phyloP scores from a whole-genome alignment of 2,888 invertebrate species.

The Pycnomerus fuliginosus region DNA sequence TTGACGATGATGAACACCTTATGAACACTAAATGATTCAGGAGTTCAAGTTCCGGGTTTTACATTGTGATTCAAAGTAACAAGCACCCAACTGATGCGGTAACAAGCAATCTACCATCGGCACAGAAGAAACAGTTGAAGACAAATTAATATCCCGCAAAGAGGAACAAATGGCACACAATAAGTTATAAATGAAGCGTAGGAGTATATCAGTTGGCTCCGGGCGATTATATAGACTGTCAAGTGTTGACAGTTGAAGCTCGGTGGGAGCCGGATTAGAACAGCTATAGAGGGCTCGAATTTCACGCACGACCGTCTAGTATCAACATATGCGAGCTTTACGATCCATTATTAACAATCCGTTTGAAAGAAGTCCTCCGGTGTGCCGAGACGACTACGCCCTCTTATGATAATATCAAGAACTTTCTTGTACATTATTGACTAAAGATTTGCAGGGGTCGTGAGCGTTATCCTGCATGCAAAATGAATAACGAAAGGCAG shows the following conservation, averaged over 20 bases:
- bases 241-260: constrained; percentile 43
- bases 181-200: constrained; percentile 39
- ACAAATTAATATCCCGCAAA: constrained; percentile 33
- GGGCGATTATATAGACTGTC: constrained; percentile 43
- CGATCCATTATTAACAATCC: constrained; percentile 13
- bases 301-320: constrained; percentile 29
- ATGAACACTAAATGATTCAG: too few relatives aligned
- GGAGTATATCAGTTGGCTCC: constrained; percentile 37
- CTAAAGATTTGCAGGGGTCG: constrained; percentile 7
- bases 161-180: constrained; percentile 39
- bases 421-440: constrained; percentile 14
- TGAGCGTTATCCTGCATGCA: constrained; percentile 5
- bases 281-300: constrained; percentile 32
- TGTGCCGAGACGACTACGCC: too few relatives aligned
- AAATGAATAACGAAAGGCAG: constrained; percentile 1
- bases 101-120: too few relatives aligned
- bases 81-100: too few relatives aligned
- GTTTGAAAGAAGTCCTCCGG: constrained; percentile 5
- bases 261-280: constrained; percentile 39
- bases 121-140: too few relatives aligned
- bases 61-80: too few relatives aligned
- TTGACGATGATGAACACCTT: too few relatives aligned
- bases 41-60: too few relatives aligned
- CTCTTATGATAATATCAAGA: too few relatives aligned
- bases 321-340: constrained; percentile 18